These are phyloP conservation scores for Rhamphomyia laevipes DNA, from an alignment of 2,888 invertebrate species.

Conservation along the genomic window DNA sequence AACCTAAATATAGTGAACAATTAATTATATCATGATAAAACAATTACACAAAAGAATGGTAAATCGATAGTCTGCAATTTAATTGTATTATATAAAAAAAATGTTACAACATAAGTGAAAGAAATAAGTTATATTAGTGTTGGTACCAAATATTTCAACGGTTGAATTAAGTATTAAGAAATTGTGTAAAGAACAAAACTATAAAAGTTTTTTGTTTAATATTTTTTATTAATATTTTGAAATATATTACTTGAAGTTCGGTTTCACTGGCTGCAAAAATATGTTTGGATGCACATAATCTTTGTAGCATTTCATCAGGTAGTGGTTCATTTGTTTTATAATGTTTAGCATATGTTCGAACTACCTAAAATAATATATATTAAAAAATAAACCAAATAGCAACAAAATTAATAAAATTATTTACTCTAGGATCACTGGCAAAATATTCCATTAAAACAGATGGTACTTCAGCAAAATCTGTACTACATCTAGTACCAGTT, in stretches of 20 bases:
- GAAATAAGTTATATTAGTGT: no score
- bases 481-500: constrained; percentile 90
- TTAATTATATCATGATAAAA: no score
- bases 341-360: constrained; percentile 78
- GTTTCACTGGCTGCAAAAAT: constrained; percentile 82
- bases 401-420: constrained; percentile 4
- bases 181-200: not conserved
- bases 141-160: no score
- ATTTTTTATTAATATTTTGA: no score
- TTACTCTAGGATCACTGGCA: constrained; percentile 71
- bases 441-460: constrained; percentile 99
- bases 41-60: no score
- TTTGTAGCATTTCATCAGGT: constrained; percentile 64
- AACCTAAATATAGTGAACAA: no score
- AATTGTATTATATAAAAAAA: no score
- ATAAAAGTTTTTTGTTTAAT: no score
- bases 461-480: constrained; percentile 98
- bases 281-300: constrained; percentile 74
- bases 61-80: no score
- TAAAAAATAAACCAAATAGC: no score
- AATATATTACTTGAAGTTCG: constrained; percentile 55
- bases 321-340: constrained; percentile 78
- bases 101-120: no score
- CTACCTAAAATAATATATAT: constrained; percentile 42
- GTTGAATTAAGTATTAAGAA: not conserved